Evolutionary conservation across 2,113 vertebrate genomes (phyloP).

Genomic region (Herpetotheres cachinnans): DNA sequence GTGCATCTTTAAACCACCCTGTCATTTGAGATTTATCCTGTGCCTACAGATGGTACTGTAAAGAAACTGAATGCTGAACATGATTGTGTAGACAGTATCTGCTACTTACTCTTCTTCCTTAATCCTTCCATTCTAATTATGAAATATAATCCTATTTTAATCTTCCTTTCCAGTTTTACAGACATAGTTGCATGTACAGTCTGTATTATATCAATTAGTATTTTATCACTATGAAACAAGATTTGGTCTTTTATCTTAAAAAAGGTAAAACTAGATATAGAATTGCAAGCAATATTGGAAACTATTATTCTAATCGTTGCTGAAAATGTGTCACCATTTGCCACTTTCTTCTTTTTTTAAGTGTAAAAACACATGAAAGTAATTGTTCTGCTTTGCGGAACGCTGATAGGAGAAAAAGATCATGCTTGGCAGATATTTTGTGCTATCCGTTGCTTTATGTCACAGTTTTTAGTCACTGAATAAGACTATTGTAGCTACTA

Average conservation of each 20-base stretch:
- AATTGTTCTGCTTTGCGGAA: neutral
- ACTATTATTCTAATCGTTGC: neutral
- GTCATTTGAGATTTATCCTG: neutral
- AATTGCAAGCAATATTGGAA: neutral
- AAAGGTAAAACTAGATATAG: neutral
- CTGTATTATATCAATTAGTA: neutral
- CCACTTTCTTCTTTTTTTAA: neutral
- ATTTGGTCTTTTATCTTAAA: neutral
- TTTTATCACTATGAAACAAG: neutral
- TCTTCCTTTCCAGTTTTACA: neutral
- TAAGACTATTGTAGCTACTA: constrained; percentile 52
- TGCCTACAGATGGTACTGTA: neutral
- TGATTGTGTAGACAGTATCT: neutral
- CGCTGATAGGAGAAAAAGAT: neutral
- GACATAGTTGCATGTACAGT: neutral
- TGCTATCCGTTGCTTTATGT: constrained; percentile 41
- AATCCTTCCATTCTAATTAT: neutral
- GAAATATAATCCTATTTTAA: neutral
- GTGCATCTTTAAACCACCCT: neutral
- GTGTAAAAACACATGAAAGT: neutral
- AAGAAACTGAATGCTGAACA: neutral
- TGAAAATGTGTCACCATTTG: neutral
- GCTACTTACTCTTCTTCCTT: neutral
- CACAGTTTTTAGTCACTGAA: constrained; percentile 51
- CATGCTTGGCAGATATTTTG: constrained; percentile 21